A percentile compares a stretch with the other conserved stretches of the same genome.
phyloP scores from a whole-genome alignment of 2,888 invertebrate species.

The Tuberolachnus salignus region DNA sequence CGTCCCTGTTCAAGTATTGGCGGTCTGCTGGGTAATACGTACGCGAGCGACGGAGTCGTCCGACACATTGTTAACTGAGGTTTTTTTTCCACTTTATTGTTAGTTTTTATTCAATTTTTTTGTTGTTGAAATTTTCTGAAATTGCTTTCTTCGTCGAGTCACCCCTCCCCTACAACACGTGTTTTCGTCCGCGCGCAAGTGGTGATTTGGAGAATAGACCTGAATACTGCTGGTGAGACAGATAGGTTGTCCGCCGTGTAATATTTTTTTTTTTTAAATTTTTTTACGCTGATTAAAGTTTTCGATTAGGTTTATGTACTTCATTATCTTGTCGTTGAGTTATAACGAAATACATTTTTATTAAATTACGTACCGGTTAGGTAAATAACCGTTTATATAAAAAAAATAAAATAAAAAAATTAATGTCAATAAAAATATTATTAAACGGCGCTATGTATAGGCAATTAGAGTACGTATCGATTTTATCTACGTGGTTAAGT shows the following conservation, averaged over 20 bases:
- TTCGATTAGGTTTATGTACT: too few species aligned
- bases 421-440: neutral
- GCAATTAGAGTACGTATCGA: constrained; percentile 37
- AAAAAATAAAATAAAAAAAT: neutral
- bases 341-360: too few species aligned
- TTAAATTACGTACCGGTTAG: too few species aligned
- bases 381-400: too few species aligned
- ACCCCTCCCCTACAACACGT: neutral
- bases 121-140: neutral
- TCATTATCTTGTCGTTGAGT: too few species aligned
- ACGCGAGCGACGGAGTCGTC: neutral
- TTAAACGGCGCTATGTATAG: constrained; percentile 45
- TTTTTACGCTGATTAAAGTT: too few species aligned
- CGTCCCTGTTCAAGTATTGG: constrained; percentile 12
- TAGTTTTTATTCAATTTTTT: neutral
- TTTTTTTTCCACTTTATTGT: constrained; percentile 1
- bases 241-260: too few species aligned
- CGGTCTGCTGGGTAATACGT: too few species aligned
- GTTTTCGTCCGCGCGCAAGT: neutral
- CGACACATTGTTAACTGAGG: constrained; percentile 22
- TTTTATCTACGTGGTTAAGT: too few species aligned
- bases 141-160: constrained; percentile 21
- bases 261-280: too few species aligned
- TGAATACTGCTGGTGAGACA: too few species aligned
- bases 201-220: neutral